phyloP scores from a whole-genome alignment of 1,140 invertebrate genomes.

The Drusus annulatus region DNA sequence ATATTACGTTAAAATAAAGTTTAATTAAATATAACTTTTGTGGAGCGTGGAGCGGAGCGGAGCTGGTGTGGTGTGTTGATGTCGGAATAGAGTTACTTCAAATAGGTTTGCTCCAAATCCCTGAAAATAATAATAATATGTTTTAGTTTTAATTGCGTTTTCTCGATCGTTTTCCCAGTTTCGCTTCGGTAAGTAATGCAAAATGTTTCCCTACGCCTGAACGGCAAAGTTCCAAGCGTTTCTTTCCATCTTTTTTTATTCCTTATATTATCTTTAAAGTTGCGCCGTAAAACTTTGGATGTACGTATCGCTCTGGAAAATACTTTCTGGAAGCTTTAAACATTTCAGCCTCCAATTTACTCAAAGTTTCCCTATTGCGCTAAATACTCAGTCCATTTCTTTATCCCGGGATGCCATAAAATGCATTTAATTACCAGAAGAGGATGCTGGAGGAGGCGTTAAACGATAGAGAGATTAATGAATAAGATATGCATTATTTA shows the following conservation, averaged over 20 bases:
- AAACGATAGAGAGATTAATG: conserved; percentile 18
- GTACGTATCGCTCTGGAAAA: not conserved
- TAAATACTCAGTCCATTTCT: conserved; percentile 15
- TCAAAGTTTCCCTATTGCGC: conserved; percentile 15
- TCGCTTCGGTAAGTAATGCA: conserved; percentile 10
- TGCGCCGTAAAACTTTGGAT: conserved; percentile 12
- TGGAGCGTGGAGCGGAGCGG: too few relatives aligned
- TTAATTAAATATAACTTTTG: too few relatives aligned
- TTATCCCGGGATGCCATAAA: conserved; percentile 7
- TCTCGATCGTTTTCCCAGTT: not conserved
- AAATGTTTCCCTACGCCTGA: conserved; percentile 9
- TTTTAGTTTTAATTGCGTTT: not conserved
- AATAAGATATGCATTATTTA: conserved; percentile 26
- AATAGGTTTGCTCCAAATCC: too few relatives aligned
- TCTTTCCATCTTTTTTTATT: conserved; percentile 9
- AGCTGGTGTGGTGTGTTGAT: too few relatives aligned
- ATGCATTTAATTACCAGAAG: conserved; percentile 20
- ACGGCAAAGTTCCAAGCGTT: not conserved
- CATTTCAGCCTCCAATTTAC: conserved; percentile 13
- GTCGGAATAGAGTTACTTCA: too few relatives aligned
- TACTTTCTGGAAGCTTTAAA: conserved; percentile 2
- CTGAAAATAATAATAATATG: too few relatives aligned
- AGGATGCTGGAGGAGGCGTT: not conserved
- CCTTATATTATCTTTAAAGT: conserved; percentile 16
- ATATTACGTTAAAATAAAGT: too few relatives aligned